phyloP scores from a whole-genome alignment of 1,140 invertebrate species.

The Aricia agestis region DNA sequence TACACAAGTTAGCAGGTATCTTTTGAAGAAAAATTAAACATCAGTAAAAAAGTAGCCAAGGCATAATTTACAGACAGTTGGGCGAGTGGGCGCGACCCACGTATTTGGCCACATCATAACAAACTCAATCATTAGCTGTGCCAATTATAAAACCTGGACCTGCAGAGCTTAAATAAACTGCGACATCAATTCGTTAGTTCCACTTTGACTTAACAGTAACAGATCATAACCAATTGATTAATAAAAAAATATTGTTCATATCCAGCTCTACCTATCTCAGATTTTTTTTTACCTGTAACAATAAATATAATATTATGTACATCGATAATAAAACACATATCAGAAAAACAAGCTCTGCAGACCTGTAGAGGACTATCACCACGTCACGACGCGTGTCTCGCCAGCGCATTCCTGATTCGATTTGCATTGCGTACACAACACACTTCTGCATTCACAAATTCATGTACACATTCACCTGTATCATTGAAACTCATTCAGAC shows the following conservation, averaged over 20 bases:
- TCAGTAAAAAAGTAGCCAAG: not conserved
- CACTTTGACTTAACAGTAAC: too few species aligned
- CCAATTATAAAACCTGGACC: conserved; percentile 2
- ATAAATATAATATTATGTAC: too few species aligned
- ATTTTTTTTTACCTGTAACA: too few species aligned
- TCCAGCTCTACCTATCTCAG: too few species aligned
- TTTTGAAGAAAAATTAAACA: not conserved
- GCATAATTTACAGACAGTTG: not conserved
- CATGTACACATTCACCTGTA: not conserved
- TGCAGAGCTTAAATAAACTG: not conserved
- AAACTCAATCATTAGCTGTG: not conserved
- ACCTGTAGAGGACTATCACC: not conserved
- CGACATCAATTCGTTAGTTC: too few species aligned
- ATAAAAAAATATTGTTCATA: too few species aligned
- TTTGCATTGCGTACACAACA: conserved; percentile 31
- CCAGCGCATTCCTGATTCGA: conserved; percentile 65
- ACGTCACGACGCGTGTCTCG: conserved; percentile 40
- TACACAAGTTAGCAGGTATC: not conserved
- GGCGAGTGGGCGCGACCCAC: conserved; percentile 50
- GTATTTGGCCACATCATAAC: conserved; percentile 27
- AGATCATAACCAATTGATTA: too few species aligned
- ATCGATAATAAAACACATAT: too few species aligned
- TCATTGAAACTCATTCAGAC: not conserved
- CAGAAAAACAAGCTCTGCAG: not conserved
- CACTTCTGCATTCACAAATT: conserved; percentile 26